Percentiles rank a stretch among this genome's conserved stretches.
Conservation (phyloP, 1,140 invertebrate species). For the Panulirus ornatus region DNA sequence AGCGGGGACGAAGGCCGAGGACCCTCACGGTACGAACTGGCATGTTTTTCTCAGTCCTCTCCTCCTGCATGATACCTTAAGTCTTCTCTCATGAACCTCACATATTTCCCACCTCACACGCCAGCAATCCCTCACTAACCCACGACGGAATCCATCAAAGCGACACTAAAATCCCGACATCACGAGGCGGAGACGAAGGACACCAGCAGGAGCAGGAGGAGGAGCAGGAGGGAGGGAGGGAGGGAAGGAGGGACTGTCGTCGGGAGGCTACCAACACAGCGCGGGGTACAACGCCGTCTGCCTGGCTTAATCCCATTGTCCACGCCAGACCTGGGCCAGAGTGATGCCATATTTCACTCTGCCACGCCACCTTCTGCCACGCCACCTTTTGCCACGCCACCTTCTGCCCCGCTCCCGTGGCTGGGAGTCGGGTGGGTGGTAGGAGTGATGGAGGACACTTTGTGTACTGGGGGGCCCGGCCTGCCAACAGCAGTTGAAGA, state of each 20-base stretch:
- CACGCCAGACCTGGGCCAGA: neutral
- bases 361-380: neutral
- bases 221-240: neutral
- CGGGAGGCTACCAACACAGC: constrained; percentile 11
- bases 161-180: too few species aligned
- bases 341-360: constrained; percentile 19
- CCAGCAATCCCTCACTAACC: too few species aligned
- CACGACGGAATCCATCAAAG: too few species aligned
- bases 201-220: neutral
- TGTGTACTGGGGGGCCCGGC: too few species aligned
- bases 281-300: too few species aligned
- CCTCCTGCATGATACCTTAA: too few species aligned
- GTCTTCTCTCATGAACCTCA: too few species aligned
- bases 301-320: constrained; percentile 20
- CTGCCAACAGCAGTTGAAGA: too few species aligned
- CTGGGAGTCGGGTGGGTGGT: neutral
- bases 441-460: neutral
- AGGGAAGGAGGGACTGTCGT: neutral
- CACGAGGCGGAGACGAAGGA: neutral
- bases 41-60: too few species aligned
- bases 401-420: neutral
- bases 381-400: neutral
- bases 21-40: too few species aligned
- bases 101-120: too few species aligned
- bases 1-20: too few species aligned